Evolutionary conservation across 2,797 vertebrate species (phyloP), one percentile per base, ranked within the genome.

Genomic region (Coilia nasus): DNA sequence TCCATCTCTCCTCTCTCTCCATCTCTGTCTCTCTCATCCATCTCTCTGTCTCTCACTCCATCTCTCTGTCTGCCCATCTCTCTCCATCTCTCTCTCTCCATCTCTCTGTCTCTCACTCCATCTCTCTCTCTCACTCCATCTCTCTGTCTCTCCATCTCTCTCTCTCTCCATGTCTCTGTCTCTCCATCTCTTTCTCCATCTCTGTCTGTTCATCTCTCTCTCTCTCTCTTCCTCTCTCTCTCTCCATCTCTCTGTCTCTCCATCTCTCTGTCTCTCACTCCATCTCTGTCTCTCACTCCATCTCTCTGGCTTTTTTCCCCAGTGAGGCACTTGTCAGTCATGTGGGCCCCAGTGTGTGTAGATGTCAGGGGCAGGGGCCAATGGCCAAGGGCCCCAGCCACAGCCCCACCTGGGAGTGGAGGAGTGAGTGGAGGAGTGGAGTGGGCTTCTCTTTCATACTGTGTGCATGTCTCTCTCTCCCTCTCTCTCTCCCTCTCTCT

Each of bases 361-460:
- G 46, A 67, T 87, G 88, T 90, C 90, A 90, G 88, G 91, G 87
- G 81, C 83, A 80, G 57, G 91, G 95, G 93, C 60, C 35, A 78
- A 6, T 31, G 71, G 71, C 71, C 94, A 94, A 90, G 87, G 95
- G 94, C 94, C 94, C 87, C 87, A 86, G 89, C 87, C 57, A 46
- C 87, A 85, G 87, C 83, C 87, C 71, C 78, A 86, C 88, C 86
- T 89, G 84, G 87, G 83, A n/a, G n/a, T n/a, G n/a, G n/a, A n/a
- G n/a, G n/a, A n/a, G n/a, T n/a, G n/a, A n/a, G n/a, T n/a, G n/a
- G n/a, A n/a, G n/a, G n/a, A n/a, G n/a, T n/a, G n/a, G 91, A 94
- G 89, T 92, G 87, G 89, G 87, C 81, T 85, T 67, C 57, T 19
- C 84, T 84, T 28, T 87, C 88, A 85, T 86, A 85, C 87, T 82